A percentile compares a stretch with the other conserved stretches of the same genome.
Evolutionary conservation across 2,113 vertebrate genomes (phyloP).

Genomic region (Odontophorus gujanensis): DNA sequence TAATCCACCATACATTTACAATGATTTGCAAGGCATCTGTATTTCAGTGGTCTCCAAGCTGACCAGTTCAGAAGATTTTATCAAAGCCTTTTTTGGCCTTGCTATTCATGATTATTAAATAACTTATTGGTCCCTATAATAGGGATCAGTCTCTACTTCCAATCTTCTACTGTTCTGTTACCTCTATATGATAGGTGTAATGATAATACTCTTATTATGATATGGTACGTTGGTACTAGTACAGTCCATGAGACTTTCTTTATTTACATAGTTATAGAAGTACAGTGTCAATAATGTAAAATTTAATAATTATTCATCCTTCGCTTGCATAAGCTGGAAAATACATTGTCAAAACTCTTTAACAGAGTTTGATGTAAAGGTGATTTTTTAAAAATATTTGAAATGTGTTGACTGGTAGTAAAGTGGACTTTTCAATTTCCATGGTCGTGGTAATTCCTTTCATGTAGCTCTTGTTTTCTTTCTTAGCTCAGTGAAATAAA

Average conservation of each 20-base stretch:
- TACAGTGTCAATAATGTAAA: not conserved
- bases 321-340: not conserved
- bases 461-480: not conserved
- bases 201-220: not conserved
- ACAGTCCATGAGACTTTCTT: not conserved
- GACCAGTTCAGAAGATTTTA: not conserved
- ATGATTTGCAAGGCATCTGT: not conserved
- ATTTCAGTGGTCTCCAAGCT: not conserved
- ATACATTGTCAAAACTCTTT: not conserved
- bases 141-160: not conserved
- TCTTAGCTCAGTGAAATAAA: not conserved
- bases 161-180: not conserved
- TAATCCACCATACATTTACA: not conserved
- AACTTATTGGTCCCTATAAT: not conserved
- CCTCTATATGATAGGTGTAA: not conserved
- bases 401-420: not conserved
- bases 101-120: not conserved
- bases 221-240: not conserved
- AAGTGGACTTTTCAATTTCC: not conserved
- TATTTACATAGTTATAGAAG: not conserved
- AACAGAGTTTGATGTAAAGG: not conserved
- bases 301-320: not conserved
- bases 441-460: not conserved
- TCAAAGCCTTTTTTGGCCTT: not conserved
- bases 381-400: no score